Evolutionary conservation across 2,113 vertebrate genomes (phyloP), one percentile per base, ranked within the genome.

Genomic region (Turdus rufiventris): DNA sequence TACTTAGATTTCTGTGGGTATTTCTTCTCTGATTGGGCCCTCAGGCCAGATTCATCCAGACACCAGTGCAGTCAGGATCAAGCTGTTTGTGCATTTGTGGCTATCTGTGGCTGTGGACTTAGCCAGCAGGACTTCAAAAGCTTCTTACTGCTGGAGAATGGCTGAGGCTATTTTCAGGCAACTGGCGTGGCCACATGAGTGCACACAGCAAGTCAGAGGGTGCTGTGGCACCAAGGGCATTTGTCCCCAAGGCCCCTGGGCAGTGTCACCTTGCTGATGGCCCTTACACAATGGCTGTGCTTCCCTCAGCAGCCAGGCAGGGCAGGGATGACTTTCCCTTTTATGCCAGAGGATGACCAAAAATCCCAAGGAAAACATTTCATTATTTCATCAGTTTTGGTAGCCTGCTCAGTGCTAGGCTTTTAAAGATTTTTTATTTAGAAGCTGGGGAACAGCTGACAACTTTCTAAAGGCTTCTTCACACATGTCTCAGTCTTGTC

Each of bases 231-330:
- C 38, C 51, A 51, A 13, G 50, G 36, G 28, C 6, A 0, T 65
- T 74, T 89, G 29, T 56, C 33, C 29, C 13, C 0, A 1, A 15
- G 34, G 48, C 15, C 34, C 28, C 15, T 5, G 18, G 31, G 47
- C 63, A 54, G 51, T 5, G n/a, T 23, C 42, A 48, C 51, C 51
- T 66, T 57, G 29, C 73, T 84, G 56, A 29, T 51, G 54, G 51
- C 26, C 45, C 42, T 26, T 12, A 3, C 10, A 34, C 1, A 3
- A 4, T 1, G 4, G 29, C 29, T 51, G 17, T 0, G 0, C 23
- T 62, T 45, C 50, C 33, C 33, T 68, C 38, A 63, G 42, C 77
- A 68, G 14, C 2, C 8, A 43, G 53, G 21, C 18, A 60, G 24
- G 48, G 42, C 33, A 88, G 63, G 10, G 18, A 29, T 88, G 42